Conservation (phyloP, 2,797 vertebrate genomes). For the Lagorchestes hirsutus region DNA sequence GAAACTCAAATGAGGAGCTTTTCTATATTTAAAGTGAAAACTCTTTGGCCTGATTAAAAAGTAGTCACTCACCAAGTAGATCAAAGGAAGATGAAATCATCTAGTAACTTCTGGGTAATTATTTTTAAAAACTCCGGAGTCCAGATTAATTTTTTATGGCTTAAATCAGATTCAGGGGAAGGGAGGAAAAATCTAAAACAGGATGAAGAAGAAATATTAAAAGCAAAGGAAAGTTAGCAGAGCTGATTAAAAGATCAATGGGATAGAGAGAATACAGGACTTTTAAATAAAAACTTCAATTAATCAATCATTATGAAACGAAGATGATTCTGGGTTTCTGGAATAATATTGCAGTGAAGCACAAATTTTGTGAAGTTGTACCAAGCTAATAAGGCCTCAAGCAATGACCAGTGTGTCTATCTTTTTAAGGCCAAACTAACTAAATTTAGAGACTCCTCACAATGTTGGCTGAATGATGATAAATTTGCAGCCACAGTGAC, state of each 20-base stretch:
- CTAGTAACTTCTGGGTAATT: constrained; percentile 27
- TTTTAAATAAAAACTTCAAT: background rate
- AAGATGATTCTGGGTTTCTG: no score
- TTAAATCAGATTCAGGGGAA: no score
- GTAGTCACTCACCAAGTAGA: background rate
- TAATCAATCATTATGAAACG: no score
- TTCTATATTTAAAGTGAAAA: constrained; percentile 76
- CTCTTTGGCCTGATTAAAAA: constrained; percentile 72
- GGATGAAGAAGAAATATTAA: constrained; percentile 23
- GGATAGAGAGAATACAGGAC: background rate
- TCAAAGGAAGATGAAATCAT: constrained; percentile 41
- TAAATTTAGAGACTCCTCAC: no score
- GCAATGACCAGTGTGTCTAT: no score
- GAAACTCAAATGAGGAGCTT: constrained; percentile 45
- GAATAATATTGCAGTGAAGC: no score
- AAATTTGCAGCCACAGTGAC: background rate
- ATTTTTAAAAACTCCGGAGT: constrained; percentile 2
- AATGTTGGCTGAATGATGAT: no score
- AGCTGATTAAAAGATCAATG: constrained; percentile 50
- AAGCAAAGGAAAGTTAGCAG: background rate
- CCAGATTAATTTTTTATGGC: constrained; percentile 13
- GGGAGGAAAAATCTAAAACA: background rate
- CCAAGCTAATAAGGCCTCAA: no score
- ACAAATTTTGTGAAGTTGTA: no score
- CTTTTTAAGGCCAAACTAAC: no score